Percentiles rank a stretch among this genome's conserved stretches.
These are phyloP conservation scores for Melanotaenia boesemani DNA, from an alignment of 2,797 vertebrate genomes.

Conservation along the genomic window DNA sequence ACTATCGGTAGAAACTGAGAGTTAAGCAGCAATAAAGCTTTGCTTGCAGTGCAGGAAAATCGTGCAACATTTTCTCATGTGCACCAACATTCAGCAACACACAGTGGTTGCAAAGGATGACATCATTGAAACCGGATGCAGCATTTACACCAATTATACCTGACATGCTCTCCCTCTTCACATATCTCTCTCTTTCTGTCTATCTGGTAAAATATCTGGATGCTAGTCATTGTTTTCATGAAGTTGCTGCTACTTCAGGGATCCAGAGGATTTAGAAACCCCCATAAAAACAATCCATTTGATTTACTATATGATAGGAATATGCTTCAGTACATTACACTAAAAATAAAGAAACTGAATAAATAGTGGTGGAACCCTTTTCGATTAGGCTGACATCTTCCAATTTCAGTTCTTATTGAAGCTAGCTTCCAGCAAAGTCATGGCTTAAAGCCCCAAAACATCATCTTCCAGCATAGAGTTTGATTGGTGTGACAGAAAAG, in stretches of 20 bases:
- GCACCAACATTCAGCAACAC: constrained; percentile 31
- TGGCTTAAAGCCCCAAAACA: background rate
- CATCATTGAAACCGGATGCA: constrained; percentile 79
- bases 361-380: too few relatives aligned
- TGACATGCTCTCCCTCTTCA: constrained; percentile 48
- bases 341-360: background rate
- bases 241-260: background rate
- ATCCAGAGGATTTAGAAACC: background rate
- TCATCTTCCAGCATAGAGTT: background rate
- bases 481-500: background rate
- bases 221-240: constrained; percentile 1
- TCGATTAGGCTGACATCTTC: background rate
- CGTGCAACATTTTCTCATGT: constrained; percentile 16
- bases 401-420: too few relatives aligned
- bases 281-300: background rate
- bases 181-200: constrained; percentile 26
- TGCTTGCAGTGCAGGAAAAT: constrained; percentile 16
- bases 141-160: constrained; percentile 76
- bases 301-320: background rate
- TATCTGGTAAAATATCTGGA: constrained; percentile 5
- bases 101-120: constrained; percentile 63
- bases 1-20: background rate
- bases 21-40: background rate
- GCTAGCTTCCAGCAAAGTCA: background rate
- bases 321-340: background rate